Evolutionary conservation across 2,888 invertebrate genomes (phyloP), one percentile per base, ranked within the genome.

Genomic region (Serripes groenlandicus): DNA sequence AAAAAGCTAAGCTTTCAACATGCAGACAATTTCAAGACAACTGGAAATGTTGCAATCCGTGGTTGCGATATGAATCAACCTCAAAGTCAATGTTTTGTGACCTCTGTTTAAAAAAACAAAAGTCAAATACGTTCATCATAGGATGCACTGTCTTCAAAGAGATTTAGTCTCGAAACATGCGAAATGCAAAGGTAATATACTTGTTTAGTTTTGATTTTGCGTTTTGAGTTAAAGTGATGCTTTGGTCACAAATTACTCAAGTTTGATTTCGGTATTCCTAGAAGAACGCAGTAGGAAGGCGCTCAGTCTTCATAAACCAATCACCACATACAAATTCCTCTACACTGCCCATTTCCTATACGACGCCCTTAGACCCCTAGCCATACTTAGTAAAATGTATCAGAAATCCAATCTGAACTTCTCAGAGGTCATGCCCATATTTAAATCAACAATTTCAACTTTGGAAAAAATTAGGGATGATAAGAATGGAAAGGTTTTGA

Each of bases 361-460:
- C 3, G 77, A 83, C 77, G 74, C 73, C 37, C 64, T 79, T 18
- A 69, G 62, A 26, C 79, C 68, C n/a, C 72, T 80, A 37, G n/a
- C 74, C 26, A 62, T 72, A 26, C 42, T 83, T 30, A 73, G 73
- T 23, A 83, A 70, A 34, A 34, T 62, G 21, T 80, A 73, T 62
- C 74, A 80, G 42, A 64, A 58, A 26, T 60, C 76, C 30, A 64
- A 77, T 56, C 26, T 75, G 34, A 72, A 80, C 66, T 80, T 75
- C 68, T 62, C 73, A 15, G 83, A 79, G 68, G 74, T 83, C 54
- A 69, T 56, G 11, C 83, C 79, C 5, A 32, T 83, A 26, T 74
- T 78, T 15, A 34, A 34, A 37, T 75, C 78, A 26, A 77, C 77
- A 28, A 73, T 58, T 4, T 15, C 26, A 58, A n/a, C 23, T 26